These are phyloP conservation scores for Onthophagus sagittarius DNA, from an alignment of 2,888 invertebrate species.

Conservation along the genomic window DNA sequence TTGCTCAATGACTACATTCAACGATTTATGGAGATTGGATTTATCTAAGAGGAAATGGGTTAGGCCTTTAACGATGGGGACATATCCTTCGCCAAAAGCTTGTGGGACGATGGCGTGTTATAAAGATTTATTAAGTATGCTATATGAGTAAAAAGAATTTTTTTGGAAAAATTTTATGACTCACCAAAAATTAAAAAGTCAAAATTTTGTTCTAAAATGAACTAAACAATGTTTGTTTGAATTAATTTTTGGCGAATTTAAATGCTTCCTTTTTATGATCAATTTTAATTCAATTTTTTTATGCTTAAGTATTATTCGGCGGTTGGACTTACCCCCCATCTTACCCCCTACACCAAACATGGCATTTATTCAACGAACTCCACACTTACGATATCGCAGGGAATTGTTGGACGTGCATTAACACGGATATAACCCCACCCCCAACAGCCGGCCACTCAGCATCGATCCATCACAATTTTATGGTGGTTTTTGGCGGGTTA, in stretches of 20 bases:
- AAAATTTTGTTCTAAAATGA: too few species aligned
- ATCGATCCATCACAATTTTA: slow-evolving; percentile 73
- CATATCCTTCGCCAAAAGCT: slow-evolving; percentile 94
- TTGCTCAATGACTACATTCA: slow-evolving; percentile 89
- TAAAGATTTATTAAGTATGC: slow-evolving; percentile 65
- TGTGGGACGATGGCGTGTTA: slow-evolving; percentile 90
- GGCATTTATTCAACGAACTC: slow-evolving; percentile 87
- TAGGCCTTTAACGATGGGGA: slow-evolving; percentile 75
- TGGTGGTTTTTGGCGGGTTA: slow-evolving; percentile 69
- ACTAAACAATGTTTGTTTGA: too few species aligned
- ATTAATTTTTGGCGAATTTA: too few species aligned
- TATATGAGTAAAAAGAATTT: too few species aligned
- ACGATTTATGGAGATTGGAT: slow-evolving; percentile 94
- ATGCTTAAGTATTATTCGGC: slow-evolving; percentile 66
- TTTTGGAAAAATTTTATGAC: background rate
- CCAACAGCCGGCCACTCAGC: slow-evolving; percentile 93
- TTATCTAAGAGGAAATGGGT: slow-evolving; percentile 82
- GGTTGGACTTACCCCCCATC: slow-evolving; percentile 93
- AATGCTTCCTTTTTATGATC: background rate
- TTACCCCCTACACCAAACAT: slow-evolving; percentile 78
- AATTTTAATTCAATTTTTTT: background rate
- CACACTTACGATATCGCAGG: slow-evolving; percentile 79
- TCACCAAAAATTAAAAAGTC: too few species aligned
- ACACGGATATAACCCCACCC: slow-evolving; percentile 62
- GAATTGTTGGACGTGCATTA: slow-evolving; percentile 74